A percentile compares a stretch with the other conserved stretches of the same genome.
phyloP scores from a whole-genome alignment of 2,797 vertebrate genomes.

The Acropternis orthonyx region DNA sequence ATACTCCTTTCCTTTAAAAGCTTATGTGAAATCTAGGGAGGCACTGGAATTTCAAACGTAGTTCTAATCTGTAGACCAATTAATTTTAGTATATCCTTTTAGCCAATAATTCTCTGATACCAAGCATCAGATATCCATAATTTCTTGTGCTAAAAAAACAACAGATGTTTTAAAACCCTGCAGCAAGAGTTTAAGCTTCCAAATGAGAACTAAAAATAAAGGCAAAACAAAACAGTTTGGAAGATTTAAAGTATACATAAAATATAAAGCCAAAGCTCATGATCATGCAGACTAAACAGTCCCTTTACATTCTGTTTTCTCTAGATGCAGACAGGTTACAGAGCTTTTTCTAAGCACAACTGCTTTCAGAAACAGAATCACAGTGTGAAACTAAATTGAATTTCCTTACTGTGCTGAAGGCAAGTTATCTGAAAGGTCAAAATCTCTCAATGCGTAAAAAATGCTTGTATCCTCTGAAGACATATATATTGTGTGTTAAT shows the following conservation, averaged over 20 bases:
- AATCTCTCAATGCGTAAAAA: not conserved
- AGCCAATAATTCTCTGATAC: not conserved
- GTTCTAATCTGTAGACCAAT: not conserved
- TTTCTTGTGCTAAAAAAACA: slow-evolving; percentile 4
- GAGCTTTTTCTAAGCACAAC: not conserved
- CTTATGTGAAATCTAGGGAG: not conserved
- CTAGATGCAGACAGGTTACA: not conserved
- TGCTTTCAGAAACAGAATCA: slow-evolving; percentile 2
- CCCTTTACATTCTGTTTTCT: not conserved
- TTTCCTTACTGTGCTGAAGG: not conserved
- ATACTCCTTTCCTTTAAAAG: not conserved
- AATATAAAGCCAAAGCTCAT: not conserved
- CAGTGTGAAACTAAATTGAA: not conserved
- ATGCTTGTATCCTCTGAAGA: not conserved
- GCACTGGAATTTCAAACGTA: not conserved
- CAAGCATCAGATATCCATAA: not conserved
- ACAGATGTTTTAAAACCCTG: slow-evolving; percentile 41
- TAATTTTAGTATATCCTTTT: not conserved
- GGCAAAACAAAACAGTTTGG: not conserved
- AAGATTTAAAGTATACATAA: not conserved
- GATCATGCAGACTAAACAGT: not conserved
- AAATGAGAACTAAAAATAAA: slow-evolving; percentile 44
- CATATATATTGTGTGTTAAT: not conserved
- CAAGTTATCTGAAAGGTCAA: not conserved
- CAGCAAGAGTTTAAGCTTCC: not conserved